These are phyloP conservation scores for Oenanthe oenanthe DNA, from an alignment of 2,113 vertebrate species.

Conservation along the genomic window DNA sequence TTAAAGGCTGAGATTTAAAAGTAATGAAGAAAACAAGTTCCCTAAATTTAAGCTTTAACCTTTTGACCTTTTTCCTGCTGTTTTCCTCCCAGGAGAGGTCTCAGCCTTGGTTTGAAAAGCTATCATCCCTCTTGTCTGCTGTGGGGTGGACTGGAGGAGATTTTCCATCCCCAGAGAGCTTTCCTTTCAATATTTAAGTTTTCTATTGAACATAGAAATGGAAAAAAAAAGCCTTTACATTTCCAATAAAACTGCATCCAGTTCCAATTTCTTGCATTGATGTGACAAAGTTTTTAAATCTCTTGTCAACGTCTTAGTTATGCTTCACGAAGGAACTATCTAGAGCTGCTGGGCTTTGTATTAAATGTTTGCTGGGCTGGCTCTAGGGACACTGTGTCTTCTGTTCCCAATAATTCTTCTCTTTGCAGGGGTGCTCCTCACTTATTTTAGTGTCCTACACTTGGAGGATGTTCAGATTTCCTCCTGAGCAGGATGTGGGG, in stretches of 20 bases:
- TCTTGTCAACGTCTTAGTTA: constrained; percentile 54
- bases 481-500: neutral
- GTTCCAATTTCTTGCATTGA: constrained; percentile 46
- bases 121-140: neutral
- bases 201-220: constrained; percentile 15
- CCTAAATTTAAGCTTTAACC: constrained; percentile 21
- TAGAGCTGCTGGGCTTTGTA: neutral
- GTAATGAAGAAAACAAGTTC: constrained; percentile 10
- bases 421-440: neutral
- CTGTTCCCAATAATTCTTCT: neutral
- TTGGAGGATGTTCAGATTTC: neutral
- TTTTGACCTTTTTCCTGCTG: neutral
- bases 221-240: neutral
- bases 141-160: neutral
- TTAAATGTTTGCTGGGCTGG: neutral
- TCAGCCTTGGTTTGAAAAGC: constrained; percentile 14
- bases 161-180: constrained; percentile 21
- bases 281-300: constrained; percentile 47
- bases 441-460: neutral
- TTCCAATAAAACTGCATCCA: constrained; percentile 44
- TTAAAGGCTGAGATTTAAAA: constrained; percentile 28
- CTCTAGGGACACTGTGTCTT: neutral
- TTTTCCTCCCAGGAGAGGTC: neutral
- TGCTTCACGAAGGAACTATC: constrained; percentile 35
- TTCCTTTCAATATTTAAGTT: constrained; percentile 38